Base-by-base conservation (phyloP, 2,888 invertebrate genomes). In the Deilephila porcellus region DNA sequence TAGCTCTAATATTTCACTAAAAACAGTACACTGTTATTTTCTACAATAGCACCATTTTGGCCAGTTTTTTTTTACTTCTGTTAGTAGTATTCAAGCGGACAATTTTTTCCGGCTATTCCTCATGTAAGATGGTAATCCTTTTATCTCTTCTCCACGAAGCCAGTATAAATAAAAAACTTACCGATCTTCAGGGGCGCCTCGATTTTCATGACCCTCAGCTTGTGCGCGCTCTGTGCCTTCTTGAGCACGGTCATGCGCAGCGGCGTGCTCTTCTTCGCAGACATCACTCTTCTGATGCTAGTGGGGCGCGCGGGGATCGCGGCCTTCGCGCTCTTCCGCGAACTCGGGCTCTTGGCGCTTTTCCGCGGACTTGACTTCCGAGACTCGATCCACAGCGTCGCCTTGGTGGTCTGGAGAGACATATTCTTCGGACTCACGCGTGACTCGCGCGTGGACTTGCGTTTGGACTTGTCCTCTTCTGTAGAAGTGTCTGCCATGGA, bases 311-410 rank as follows among this genome's bases (percentile, higher is more conserved):
- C 20, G 25, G 73, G 37, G 70, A 73, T 67, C 75, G 64, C 60
- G 73, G 73, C 71, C 74, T 52, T 32, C 71, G 56, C 60, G 52
- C 71, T 72, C 64, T 60, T 29, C 19, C 4, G 70, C 34, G 60
- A 53, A 52, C 67, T 67, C 17, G 76, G 74, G 37, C 74, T 37
- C 75, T 72, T 74, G 5, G 17, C 37, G n/a, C 74, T 70, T 56
- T 76, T 82, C 71, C 83, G 74, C 0, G 86, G 85, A 32, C 82
- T 83, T 4, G 76, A 74, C 82, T 89, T 90, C 19, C 92, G 82
- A 0, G 91, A 91, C 81, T 91, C 91, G 64, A 92, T 91, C 93
- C 93, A 93, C 45, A 89, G 82, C 37, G 88, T 83, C 3, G 93
- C 93, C 76, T 91, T 89, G 0, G 90, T 91, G 0, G 90, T 85